phyloP scores from a whole-genome alignment of 2,888 invertebrate genomes.

The Scelioninae gen. 1 region DNA sequence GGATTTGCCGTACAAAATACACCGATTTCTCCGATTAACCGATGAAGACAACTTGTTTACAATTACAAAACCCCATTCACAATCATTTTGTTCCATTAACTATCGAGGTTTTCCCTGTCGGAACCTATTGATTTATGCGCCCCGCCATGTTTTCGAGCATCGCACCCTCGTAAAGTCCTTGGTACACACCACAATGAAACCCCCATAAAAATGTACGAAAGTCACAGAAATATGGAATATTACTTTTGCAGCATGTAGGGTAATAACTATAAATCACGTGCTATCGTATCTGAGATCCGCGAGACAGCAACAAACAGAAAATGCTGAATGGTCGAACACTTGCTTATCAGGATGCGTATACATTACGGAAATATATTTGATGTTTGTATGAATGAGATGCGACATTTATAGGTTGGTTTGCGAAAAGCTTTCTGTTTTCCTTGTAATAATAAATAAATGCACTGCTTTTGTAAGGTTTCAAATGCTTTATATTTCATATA shows the following conservation, averaged over 20 bases:
- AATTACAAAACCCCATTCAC: conserved; percentile 24
- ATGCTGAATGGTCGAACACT: conserved; percentile 43
- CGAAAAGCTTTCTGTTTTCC: background rate
- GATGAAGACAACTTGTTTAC: conserved; percentile 3
- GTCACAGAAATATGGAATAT: conserved; percentile 67
- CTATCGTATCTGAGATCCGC: conserved; percentile 56
- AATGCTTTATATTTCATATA: too few species aligned
- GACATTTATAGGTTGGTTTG: conserved; percentile 11
- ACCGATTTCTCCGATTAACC: background rate
- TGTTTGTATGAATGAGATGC: conserved; percentile 34
- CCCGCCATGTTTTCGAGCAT: conserved; percentile 28
- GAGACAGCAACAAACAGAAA: conserved; percentile 61
- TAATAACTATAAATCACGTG: conserved; percentile 65
- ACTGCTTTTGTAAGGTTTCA: too few species aligned
- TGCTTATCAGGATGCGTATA: conserved; percentile 52
- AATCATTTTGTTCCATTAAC: conserved; percentile 32
- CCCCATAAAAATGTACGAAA: conserved; percentile 60
- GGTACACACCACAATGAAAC: conserved; percentile 49
- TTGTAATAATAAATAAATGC: background rate
- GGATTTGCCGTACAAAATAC: background rate
- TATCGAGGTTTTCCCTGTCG: conserved; percentile 9
- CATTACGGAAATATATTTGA: conserved; percentile 51
- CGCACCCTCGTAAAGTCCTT: conserved; percentile 42
- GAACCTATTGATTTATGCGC: conserved; percentile 50
- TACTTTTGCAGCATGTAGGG: conserved; percentile 55